Evolutionary conservation across 2,888 invertebrate species (phyloP).

Genomic region (Epinotia brunnichana): DNA sequence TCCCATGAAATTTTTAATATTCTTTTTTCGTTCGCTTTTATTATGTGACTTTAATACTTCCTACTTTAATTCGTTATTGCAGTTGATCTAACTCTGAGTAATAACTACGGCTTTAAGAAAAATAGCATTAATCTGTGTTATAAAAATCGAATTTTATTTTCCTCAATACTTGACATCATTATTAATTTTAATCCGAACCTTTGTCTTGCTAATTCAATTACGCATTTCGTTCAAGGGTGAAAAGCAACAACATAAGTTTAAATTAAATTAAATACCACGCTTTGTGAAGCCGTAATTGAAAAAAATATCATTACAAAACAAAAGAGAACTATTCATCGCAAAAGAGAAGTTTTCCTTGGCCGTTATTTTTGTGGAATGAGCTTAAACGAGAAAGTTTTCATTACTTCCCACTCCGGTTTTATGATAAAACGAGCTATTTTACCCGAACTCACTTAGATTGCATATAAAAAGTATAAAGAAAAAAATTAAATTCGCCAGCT

Average conservation of each 20-base stretch:
- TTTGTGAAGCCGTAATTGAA: constrained; percentile 1
- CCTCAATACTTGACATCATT: background rate
- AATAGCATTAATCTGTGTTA: background rate
- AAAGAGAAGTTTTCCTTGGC: background rate
- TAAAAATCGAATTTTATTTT: background rate
- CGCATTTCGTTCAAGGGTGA: background rate
- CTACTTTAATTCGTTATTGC: too few relatives aligned
- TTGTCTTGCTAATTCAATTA: constrained; percentile 8
- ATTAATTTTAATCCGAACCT: background rate
- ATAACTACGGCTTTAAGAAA: background rate
- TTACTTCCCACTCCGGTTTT: constrained; percentile 7
- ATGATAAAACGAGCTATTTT: constrained; percentile 6
- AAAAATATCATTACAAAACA: background rate
- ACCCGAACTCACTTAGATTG: background rate
- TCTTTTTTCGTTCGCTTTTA: too few relatives aligned
- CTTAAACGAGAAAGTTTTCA: constrained; percentile 10
- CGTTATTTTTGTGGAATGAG: background rate
- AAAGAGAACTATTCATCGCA: constrained; percentile 9
- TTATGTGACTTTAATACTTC: too few relatives aligned
- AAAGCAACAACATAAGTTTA: constrained; percentile 1
- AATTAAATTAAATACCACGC: constrained; percentile 6
- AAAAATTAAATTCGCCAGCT: background rate
- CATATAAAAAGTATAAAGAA: background rate
- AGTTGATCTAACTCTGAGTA: background rate
- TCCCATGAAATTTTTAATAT: too few relatives aligned